Conservation (phyloP, 23 tunicate genomes). For the Clavelina lepadiformis region DNA sequence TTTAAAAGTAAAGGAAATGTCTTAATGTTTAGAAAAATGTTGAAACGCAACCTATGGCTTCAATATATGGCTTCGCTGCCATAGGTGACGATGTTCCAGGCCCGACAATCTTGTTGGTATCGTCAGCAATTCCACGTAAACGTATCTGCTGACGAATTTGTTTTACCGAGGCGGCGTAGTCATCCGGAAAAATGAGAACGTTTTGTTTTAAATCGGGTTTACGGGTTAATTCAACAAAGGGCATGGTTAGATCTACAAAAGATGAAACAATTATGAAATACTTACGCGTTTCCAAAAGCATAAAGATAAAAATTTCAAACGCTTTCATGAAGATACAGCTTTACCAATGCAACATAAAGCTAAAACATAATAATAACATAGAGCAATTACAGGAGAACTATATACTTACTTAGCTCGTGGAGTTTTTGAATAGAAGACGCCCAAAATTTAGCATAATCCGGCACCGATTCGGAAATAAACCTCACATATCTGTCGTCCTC, state of each 20-base stretch:
- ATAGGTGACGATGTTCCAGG: slow-evolving; percentile 57
- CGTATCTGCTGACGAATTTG: slow-evolving; percentile 36
- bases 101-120: slow-evolving; percentile 43
- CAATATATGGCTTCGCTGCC: slow-evolving; percentile 40
- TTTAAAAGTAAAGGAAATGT: too few species aligned
- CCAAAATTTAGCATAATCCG: slow-evolving; percentile 68
- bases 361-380: too few species aligned
- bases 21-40: too few species aligned
- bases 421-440: slow-evolving; percentile 29
- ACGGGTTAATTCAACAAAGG: slow-evolving; percentile 52
- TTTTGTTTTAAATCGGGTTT: slow-evolving; percentile 41
- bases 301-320: too few species aligned
- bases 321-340: too few species aligned
- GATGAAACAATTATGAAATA: too few species aligned
- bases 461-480: slow-evolving; percentile 28
- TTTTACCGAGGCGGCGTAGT: slow-evolving; percentile 42
- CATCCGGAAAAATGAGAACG: slow-evolving; percentile 46
- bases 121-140: slow-evolving; percentile 26
- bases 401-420: slow-evolving; percentile 25
- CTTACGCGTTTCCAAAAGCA: too few species aligned
- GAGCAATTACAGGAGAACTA: too few species aligned
- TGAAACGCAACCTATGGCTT: slow-evolving; percentile 63
- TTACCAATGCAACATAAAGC: too few species aligned
- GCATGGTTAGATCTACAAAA: slow-evolving; percentile 36
- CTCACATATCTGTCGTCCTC: neutral